phyloP scores from a whole-genome alignment of 2,113 vertebrate species.

The Nymphicus hollandicus region DNA sequence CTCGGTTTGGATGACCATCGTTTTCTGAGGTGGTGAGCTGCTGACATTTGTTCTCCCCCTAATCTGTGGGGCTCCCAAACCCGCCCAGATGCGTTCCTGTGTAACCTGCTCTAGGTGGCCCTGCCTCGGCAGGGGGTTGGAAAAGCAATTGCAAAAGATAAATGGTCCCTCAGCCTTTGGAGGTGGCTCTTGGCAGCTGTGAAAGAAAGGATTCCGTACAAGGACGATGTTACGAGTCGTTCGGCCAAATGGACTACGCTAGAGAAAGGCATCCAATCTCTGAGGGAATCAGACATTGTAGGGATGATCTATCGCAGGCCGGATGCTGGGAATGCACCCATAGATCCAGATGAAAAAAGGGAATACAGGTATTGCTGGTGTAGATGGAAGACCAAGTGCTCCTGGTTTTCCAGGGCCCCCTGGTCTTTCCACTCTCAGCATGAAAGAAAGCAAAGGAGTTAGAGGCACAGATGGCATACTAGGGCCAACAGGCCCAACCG shows the following conservation, averaged over 20 bases:
- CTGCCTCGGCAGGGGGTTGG: not conserved
- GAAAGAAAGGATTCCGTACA: too few species aligned
- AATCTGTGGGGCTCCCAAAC: not conserved
- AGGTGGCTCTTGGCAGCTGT: too few species aligned
- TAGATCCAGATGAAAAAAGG: too few species aligned
- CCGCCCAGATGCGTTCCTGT: not conserved
- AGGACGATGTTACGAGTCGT: too few species aligned
- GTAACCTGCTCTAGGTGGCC: too few species aligned
- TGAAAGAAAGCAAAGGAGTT: constrained; percentile 85
- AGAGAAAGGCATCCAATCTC: too few species aligned
- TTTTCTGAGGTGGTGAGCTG: not conserved
- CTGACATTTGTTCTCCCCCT: not conserved
- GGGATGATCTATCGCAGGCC: too few species aligned
- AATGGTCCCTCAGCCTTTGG: too few species aligned
- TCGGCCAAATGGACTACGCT: too few species aligned
- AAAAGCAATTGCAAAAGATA: not conserved
- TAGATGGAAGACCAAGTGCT: constrained; percentile 45
- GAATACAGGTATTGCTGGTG: too few species aligned
- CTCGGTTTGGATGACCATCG: not conserved
- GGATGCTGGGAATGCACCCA: too few species aligned
- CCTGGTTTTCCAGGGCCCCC: constrained; percentile 74
- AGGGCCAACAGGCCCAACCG: constrained; percentile 74
- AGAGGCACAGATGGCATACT: constrained; percentile 72
- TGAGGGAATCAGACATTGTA: too few species aligned
- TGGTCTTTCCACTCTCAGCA: constrained; percentile 66